Evolutionary conservation across 1,140 invertebrate genomes (phyloP).

Genomic region (Aphaenogaster rudis): DNA sequence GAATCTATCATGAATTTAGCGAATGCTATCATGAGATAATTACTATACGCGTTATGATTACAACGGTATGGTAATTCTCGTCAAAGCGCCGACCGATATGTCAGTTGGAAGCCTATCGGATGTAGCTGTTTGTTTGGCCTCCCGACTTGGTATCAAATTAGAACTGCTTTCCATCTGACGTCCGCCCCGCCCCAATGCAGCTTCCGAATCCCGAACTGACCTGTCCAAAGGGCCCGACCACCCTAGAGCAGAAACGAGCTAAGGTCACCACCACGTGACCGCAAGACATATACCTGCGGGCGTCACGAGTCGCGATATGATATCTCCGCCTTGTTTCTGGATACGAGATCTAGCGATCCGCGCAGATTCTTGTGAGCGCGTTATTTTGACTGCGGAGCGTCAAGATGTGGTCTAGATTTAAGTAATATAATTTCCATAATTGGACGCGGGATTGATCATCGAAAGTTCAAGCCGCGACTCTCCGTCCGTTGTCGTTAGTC

Average conservation of each 20-base stretch:
- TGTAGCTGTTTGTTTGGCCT: conserved; percentile 69
- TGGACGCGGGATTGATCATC: neutral
- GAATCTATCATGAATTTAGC: neutral
- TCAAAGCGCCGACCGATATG: conserved; percentile 28
- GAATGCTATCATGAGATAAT: neutral
- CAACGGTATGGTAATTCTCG: neutral
- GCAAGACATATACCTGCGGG: conserved; percentile 62
- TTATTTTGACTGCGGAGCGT: neutral
- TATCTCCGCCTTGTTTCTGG: conserved; percentile 17
- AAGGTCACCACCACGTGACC: conserved; percentile 59
- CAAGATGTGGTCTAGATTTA: neutral
- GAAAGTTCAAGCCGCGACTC: neutral
- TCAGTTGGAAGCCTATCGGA: conserved; percentile 41
- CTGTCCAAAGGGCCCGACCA: conserved; percentile 73
- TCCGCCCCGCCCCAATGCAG: conserved; percentile 72
- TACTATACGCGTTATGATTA: conserved; percentile 5
- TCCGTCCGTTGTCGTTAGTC: neutral
- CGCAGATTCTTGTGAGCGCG: neutral
- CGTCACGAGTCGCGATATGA: conserved; percentile 53
- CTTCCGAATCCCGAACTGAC: conserved; percentile 77
- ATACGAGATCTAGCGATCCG: neutral
- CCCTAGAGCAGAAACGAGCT: conserved; percentile 57
- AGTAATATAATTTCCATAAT: conserved; percentile 6
- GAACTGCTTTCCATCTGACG: conserved; percentile 78
- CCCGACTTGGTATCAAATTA: conserved; percentile 76